A percentile compares a stretch with the other conserved stretches of the same genome.
Conservation (phyloP, 2,888 invertebrate species). For the Temnothorax unifasciatus region DNA sequence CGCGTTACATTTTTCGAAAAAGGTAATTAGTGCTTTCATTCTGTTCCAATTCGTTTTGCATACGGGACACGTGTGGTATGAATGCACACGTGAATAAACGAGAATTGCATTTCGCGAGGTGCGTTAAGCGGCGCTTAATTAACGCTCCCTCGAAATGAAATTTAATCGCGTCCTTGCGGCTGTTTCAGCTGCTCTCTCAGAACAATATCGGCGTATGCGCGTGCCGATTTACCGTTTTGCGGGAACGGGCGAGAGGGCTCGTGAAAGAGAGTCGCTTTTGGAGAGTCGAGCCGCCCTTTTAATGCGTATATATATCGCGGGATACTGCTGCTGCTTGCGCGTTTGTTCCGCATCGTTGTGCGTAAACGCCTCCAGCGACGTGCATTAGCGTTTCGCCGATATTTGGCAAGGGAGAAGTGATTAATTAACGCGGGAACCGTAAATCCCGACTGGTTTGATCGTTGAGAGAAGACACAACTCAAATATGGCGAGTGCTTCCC, state of each 20-base stretch:
- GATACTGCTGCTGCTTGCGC: neutral
- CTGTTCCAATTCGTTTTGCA: neutral
- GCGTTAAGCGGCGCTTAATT: slow-evolving; percentile 46
- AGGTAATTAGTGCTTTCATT: neutral
- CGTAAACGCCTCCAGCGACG: slow-evolving; percentile 18
- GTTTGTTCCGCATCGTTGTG: slow-evolving; percentile 7
- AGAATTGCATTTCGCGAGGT: slow-evolving; percentile 8
- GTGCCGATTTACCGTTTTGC: slow-evolving; percentile 32
- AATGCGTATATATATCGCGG: neutral
- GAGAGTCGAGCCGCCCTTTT: slow-evolving; percentile 9
- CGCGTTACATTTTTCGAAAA: neutral
- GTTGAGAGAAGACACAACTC: neutral
- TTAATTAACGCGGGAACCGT: slow-evolving; percentile 35
- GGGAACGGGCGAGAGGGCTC: neutral
- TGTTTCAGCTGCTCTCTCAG: slow-evolving; percentile 23
- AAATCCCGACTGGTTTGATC: slow-evolving; percentile 13
- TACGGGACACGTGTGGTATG: neutral
- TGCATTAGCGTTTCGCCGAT: slow-evolving; percentile 29
- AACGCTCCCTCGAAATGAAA: slow-evolving; percentile 34
- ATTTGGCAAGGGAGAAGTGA: slow-evolving; percentile 29
- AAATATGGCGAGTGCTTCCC: neutral
- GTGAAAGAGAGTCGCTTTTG: slow-evolving; percentile 1
- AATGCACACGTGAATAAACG: neutral
- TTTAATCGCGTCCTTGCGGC: slow-evolving; percentile 34
- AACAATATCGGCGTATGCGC: slow-evolving; percentile 20